phyloP scores from a whole-genome alignment of 1,140 invertebrate genomes.

The Coboldia fuscipes region DNA sequence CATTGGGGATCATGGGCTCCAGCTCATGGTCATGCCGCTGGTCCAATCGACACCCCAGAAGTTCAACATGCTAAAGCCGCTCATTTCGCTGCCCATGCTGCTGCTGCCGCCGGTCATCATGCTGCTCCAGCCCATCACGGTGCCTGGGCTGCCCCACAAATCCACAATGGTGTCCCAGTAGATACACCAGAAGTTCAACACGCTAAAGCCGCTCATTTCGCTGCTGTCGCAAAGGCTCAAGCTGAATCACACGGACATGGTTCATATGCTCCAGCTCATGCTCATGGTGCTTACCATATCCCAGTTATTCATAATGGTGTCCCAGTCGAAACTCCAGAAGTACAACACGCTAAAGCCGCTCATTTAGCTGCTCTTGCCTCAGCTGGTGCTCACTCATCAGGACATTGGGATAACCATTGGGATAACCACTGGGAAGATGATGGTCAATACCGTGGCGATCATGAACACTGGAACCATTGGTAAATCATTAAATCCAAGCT shows the following conservation, averaged over 20 bases:
- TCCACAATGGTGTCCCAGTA: constrained; percentile 29
- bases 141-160: constrained; percentile 18
- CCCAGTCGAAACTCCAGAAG: constrained; percentile 33
- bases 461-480: constrained; percentile 12
- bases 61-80: constrained; percentile 32
- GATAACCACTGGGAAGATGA: constrained; percentile 9
- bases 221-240: constrained; percentile 29
- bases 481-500: too few relatives aligned
- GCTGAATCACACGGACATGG: constrained; percentile 17
- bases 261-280: constrained; percentile 10
- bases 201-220: constrained; percentile 35
- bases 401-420: constrained; percentile 6
- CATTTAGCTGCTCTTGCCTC: constrained; percentile 29
- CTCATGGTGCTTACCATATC: constrained; percentile 22
- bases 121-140: constrained; percentile 9
- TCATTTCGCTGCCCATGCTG: constrained; percentile 26
- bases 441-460: constrained; percentile 13
- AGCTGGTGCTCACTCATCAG: constrained; percentile 15
- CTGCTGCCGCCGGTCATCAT: constrained; percentile 3
- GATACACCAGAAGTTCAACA: constrained; percentile 39
- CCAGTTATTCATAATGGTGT: constrained; percentile 26
- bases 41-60: constrained; percentile 29
- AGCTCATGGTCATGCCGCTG: constrained; percentile 14
- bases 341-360: constrained; percentile 32
- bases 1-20: constrained; percentile 11